Conservation (phyloP, 2,797 vertebrate species). For the Xenops minutus region DNA sequence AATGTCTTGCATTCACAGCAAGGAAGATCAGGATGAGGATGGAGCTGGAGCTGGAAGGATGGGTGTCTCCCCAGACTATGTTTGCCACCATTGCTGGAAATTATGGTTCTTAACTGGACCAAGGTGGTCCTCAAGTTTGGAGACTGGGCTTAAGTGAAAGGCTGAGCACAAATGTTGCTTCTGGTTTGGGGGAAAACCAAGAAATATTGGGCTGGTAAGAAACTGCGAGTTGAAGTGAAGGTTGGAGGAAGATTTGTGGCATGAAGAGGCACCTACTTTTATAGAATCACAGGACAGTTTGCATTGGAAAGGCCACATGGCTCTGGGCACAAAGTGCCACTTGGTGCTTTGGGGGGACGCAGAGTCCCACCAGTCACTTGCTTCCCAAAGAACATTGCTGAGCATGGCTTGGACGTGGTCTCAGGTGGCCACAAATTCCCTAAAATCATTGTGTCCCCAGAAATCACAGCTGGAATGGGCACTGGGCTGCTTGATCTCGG, state of each 20-base stretch:
- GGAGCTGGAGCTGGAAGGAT: no score
- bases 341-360: not conserved
- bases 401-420: not conserved
- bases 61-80: no score
- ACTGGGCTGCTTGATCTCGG: not conserved
- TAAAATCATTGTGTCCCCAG: not conserved
- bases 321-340: not conserved
- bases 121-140: no score
- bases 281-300: not conserved
- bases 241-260: not conserved
- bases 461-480: not conserved
- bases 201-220: not conserved
- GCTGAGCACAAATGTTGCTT: rapidly evolving
- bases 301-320: not conserved
- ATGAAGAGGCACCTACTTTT: not conserved
- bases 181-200: not conserved
- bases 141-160: not conserved
- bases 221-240: not conserved
- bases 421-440: not conserved
- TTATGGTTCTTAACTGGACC: no score
- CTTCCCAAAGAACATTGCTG: not conserved
- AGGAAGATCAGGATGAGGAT: no score
- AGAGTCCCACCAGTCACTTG: not conserved
- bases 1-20: not conserved
- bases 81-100: no score